phyloP scores from a whole-genome alignment of 2,888 invertebrate genomes.

The Platycheirus rosarum region DNA sequence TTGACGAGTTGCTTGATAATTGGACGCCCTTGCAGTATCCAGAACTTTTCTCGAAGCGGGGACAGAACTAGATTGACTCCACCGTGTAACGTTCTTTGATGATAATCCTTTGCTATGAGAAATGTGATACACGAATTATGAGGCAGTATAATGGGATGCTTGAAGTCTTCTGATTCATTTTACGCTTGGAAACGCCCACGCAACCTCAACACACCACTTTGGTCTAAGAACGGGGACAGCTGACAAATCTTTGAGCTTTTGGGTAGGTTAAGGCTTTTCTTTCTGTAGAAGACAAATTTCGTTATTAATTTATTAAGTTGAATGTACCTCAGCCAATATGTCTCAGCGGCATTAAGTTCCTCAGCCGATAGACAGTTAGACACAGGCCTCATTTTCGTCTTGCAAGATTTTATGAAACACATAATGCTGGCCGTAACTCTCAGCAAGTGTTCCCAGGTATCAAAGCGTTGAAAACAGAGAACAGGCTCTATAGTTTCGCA shows the following conservation, averaged over 20 bases:
- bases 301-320: constrained; percentile 3
- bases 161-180: not conserved
- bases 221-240: constrained; percentile 6
- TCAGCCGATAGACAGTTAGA: not conserved
- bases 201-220: not conserved
- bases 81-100: not conserved
- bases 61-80: too few species aligned
- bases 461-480: too few species aligned
- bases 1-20: not conserved
- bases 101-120: not conserved
- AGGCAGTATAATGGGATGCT: not conserved
- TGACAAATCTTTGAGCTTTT: not conserved
- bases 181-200: not conserved
- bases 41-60: not conserved
- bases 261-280: not conserved
- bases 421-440: too few species aligned
- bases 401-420: not conserved
- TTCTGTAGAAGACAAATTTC: constrained; percentile 4
- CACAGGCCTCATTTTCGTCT: not conserved
- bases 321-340: constrained; percentile 21
- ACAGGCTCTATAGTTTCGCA: not conserved
- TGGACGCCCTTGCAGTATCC: not conserved
- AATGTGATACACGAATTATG: not conserved
- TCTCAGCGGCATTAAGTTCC: constrained; percentile 3
- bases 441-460: too few species aligned